Base-by-base conservation (phyloP, 2,113 vertebrate genomes). In the Oncorhynchus tshawytscha region DNA sequence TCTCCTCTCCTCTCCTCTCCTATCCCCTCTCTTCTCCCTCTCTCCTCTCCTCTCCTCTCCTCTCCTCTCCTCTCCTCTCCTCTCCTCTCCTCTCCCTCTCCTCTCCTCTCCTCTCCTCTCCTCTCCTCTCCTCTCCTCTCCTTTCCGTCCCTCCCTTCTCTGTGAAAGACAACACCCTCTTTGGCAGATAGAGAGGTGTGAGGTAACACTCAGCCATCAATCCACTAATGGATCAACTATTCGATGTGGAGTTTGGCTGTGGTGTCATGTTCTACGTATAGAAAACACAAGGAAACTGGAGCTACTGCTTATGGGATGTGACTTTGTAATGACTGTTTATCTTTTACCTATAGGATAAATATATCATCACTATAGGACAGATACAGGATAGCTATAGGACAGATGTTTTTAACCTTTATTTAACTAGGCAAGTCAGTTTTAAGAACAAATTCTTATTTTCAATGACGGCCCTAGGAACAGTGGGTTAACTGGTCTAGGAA, bases 81-180 rank as follows among this genome's bases (percentile, higher is more conserved):
- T 39, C 34, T 39, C 39, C 8, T 39, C 8, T 9, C 34, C 34
- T 34, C 24, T 25, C n/a, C 24, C 24, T 25, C 24, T 1, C 1
- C 24, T 25, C 1, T 25, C 24, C 5, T 6, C 31, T 6, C 7
- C 34, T 34, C 34, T 1, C 5, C 31, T 34, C 31, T 1, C 5
- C 29, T 29, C 29, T 31, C 29, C 29, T 31, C 29, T 7, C 8
- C 16, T 27, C 2, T 9, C 59, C 15, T 24, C 12, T 13, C 67
- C 76, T 76, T 72, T 73, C 77, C 57, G 34, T 76, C 39, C 57
- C 66, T 65, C 16, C 67, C 20, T 49, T 73, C 80, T 54, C 74
- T 12, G 22, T 73, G 81, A 85, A 86, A 89, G 73, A 81, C 83
- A 78, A 87, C 79, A 74, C 39, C 39, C 71, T 65, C 34, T 76